Evolutionary conservation across 1,140 invertebrate genomes (phyloP).

Genomic region (Whitmania pigra): DNA sequence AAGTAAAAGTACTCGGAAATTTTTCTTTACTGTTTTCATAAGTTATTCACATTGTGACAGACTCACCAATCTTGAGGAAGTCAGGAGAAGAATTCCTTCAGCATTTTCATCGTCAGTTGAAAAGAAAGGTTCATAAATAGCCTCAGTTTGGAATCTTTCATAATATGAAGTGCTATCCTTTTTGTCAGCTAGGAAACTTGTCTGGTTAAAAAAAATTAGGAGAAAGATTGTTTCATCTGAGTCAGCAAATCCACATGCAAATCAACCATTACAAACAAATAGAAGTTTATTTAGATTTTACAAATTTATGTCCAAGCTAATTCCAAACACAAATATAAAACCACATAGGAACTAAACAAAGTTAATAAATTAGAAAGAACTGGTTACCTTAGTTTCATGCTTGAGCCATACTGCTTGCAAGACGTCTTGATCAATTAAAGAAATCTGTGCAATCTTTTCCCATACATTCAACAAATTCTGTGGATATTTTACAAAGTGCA

Average conservation of each 20-base stretch:
- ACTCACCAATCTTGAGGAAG: constrained; percentile 64
- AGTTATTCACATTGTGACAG: background rate
- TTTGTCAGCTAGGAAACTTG: constrained; percentile 37
- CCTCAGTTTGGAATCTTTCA: constrained; percentile 67
- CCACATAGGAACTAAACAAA: no score
- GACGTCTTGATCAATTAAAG: constrained; percentile 35
- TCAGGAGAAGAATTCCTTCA: constrained; percentile 67
- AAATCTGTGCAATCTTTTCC: constrained; percentile 29
- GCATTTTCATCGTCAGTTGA: constrained; percentile 69
- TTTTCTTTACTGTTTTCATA: no score
- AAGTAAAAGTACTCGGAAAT: no score
- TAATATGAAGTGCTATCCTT: constrained; percentile 51
- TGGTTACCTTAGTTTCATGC: constrained; percentile 34
- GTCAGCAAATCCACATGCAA: no score
- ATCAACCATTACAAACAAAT: no score
- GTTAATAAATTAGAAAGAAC: background rate
- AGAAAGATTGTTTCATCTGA: background rate
- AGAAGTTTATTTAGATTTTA: no score
- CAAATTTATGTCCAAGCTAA: no score
- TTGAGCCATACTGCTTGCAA: constrained; percentile 37
- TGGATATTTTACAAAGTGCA: background rate
- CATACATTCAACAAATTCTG: constrained; percentile 39
- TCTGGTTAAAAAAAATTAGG: constrained; percentile 29
- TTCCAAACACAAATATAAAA: no score
- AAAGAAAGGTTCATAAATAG: constrained; percentile 64